A percentile compares a stretch with the other conserved stretches of the same genome.
phyloP scores from a whole-genome alignment of 2,888 invertebrate genomes.

The Amphipoea lucens region DNA sequence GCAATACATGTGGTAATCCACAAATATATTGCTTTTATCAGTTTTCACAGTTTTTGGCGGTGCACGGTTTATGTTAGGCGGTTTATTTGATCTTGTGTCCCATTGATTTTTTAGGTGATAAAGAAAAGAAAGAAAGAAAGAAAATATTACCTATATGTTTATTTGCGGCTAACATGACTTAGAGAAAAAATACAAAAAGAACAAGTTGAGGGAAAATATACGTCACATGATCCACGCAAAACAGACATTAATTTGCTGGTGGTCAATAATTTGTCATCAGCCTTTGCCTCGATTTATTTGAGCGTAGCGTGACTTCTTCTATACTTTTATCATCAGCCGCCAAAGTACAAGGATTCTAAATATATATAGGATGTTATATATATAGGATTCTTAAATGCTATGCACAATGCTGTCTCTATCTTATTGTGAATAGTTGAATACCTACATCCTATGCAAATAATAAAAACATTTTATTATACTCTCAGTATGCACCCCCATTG shows the following conservation, averaged over 20 bases:
- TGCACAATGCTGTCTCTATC: not conserved
- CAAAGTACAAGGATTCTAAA: not conserved
- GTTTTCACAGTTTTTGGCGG: not conserved
- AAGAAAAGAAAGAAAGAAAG: not conserved
- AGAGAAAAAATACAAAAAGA: not conserved
- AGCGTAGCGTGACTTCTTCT: not conserved
- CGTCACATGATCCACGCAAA: too few species aligned
- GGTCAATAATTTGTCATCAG: not conserved
- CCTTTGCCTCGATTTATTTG: not conserved
- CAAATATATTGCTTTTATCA: conserved; percentile 50
- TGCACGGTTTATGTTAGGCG: conserved; percentile 20
- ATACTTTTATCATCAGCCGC: not conserved
- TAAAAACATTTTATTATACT: not conserved
- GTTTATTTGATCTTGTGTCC: conserved; percentile 13
- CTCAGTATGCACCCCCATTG: not conserved
- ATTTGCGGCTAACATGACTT: not conserved
- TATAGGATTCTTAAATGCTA: too few species aligned
- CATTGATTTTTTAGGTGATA: not conserved
- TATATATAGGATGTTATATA: too few species aligned
- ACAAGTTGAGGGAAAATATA: not conserved
- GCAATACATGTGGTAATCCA: conserved; percentile 53
- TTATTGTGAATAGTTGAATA: not conserved
- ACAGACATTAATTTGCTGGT: not conserved
- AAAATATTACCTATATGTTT: not conserved
- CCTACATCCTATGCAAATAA: not conserved